Evolutionary conservation across 2,888 invertebrate genomes (phyloP), one percentile per base, ranked within the genome.

Genomic region (Oasisia sp.): DNA sequence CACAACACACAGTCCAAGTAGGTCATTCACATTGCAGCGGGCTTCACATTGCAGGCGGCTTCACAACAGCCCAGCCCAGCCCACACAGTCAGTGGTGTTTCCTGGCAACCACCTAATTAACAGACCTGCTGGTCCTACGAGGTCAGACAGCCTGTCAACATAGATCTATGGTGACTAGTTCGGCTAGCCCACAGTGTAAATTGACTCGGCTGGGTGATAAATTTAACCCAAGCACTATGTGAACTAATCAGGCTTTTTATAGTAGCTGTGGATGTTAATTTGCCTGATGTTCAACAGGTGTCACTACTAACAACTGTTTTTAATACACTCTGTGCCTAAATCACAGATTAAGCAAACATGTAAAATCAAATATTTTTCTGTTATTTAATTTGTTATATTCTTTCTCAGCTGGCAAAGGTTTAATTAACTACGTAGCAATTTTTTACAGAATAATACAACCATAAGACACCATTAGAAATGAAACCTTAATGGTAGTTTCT

Each of bases 41-140:
- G 74, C 74, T 74, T 74, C 74, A 74, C 74, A 74, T 74, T 74
- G 74, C 74, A 74, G 74, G 19, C 11, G 38, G 4, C 74, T 74
- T 74, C 74, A 74, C 74, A 74, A 74, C 74, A 74, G 74, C 27
- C 27, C 74, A 74, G 3, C 2, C 19, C 74, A 74, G 74, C 27
- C 27, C 74, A 74, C 19, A 19, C 19, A 74, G 74, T 19, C 27
- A 27, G 74, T 50, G 50, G 50, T 7, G 50, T 74, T 74, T 19
- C 74, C 74, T 74, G 74, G 74, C 74, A 74, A 74, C 74, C 14
- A 74, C 74, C n/a, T 74, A 74, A 74, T 74, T 74, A 74, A 74
- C 27, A 27, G 74, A 74, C 74, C 74, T 27, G 27, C 32, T 32
- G 27, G 44, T 32, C 32, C 27, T 8, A 3, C 7, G 27, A 19